These are phyloP conservation scores for Cantharis nigra DNA, from an alignment of 2,888 invertebrate species.

Conservation along the genomic window DNA sequence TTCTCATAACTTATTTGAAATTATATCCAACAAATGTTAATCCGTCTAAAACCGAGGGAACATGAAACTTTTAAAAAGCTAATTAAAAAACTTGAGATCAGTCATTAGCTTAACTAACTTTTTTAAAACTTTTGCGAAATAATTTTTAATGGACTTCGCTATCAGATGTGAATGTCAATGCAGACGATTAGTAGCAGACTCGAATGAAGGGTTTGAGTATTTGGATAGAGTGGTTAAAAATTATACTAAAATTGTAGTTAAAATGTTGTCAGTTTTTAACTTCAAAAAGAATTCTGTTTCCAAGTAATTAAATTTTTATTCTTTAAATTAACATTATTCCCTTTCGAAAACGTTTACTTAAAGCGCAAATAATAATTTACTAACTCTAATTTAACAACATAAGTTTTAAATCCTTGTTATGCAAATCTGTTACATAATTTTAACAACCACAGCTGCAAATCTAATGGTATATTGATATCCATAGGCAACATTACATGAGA, in stretches of 20 bases:
- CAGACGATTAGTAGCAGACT: neutral
- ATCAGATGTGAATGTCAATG: conserved; percentile 33
- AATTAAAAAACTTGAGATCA: conserved; percentile 34
- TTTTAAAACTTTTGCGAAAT: conserved; percentile 30
- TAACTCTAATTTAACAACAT: neutral
- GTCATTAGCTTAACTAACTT: conserved; percentile 33
- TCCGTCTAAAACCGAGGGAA: conserved; percentile 30
- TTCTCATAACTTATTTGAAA: conserved; percentile 20
- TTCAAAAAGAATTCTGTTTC: neutral
- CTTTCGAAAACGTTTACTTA: neutral
- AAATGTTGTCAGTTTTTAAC: neutral
- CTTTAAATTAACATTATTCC: neutral
- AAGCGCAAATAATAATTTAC: neutral
- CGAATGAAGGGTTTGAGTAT: neutral
- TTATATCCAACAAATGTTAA: conserved; percentile 31
- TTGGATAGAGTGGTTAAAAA: neutral
- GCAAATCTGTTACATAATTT: neutral
- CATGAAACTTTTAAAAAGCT: conserved; percentile 31
- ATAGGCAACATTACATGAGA: neutral
- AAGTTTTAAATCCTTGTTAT: conserved; percentile 1
- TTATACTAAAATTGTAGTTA: neutral
- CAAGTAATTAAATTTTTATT: neutral
- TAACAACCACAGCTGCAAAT: conserved; percentile 1
- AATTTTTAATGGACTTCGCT: conserved; percentile 33
- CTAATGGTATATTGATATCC: conserved; percentile 2